A percentile compares a stretch with the other conserved stretches of the same genome.
These are phyloP conservation scores for Ooceraea biroi DNA, from an alignment of 1,140 invertebrate species.

Conservation along the genomic window DNA sequence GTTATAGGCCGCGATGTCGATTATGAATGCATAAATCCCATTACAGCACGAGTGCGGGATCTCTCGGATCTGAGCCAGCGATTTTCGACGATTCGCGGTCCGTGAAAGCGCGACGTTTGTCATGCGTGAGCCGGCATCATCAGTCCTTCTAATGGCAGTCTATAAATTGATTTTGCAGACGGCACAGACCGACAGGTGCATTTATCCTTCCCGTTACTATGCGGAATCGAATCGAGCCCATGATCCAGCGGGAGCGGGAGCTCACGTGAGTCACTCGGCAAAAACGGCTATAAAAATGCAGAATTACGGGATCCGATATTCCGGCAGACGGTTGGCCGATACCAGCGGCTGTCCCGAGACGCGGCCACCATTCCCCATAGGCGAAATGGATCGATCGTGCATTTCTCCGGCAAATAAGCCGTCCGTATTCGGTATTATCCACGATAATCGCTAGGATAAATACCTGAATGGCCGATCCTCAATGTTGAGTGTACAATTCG, in stretches of 20 bases:
- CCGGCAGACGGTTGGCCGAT: conserved; percentile 8
- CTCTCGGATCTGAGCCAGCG: conserved; percentile 8
- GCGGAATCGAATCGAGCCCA: background rate
- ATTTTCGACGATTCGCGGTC: background rate
- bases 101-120: conserved; percentile 27
- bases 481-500: background rate
- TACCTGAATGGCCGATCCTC: background rate
- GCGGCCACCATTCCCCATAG: conserved; percentile 28
- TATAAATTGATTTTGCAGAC: conserved; percentile 40
- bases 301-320: conserved; percentile 45
- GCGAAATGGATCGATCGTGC: conserved; percentile 24
- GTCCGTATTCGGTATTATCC: conserved; percentile 11
- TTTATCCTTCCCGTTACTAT: conserved; percentile 5
- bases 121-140: conserved; percentile 13
- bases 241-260: background rate
- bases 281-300: conserved; percentile 31
- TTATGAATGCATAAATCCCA: conserved; percentile 7
- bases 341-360: conserved; percentile 10
- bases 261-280: background rate
- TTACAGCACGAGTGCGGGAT: background rate
- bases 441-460: conserved; percentile 28
- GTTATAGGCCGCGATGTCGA: background rate
- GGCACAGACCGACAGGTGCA: background rate
- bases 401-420: conserved; percentile 26
- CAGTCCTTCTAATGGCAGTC: conserved; percentile 24